Conservation (phyloP, 2,888 invertebrate genomes). For the Achlya flavicornis region DNA sequence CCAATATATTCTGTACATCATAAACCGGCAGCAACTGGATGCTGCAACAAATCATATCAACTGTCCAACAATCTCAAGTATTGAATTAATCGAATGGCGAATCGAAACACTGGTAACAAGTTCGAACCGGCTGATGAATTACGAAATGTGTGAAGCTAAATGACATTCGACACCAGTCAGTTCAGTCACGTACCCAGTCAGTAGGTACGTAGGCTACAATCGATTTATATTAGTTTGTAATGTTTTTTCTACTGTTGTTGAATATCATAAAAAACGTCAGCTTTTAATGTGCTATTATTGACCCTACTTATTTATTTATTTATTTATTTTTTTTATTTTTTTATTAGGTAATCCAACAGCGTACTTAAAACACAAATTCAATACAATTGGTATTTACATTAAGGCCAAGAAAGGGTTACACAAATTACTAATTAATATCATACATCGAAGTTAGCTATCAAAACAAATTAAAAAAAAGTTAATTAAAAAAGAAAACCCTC, state of each 20-base stretch:
- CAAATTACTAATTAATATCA: too few species aligned
- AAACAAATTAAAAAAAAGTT: too few species aligned
- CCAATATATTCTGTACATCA: too few species aligned
- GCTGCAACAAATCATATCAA: background rate
- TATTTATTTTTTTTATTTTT: too few species aligned
- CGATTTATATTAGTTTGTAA: background rate
- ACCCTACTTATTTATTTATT: too few species aligned
- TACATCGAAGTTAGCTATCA: too few species aligned
- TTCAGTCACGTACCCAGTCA: slow-evolving; percentile 23
- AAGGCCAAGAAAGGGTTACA: too few species aligned
- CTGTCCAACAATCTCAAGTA: background rate
- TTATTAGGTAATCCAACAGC: too few species aligned
- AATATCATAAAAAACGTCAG: background rate
- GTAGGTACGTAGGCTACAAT: slow-evolving; percentile 2
- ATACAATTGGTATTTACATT: too few species aligned
- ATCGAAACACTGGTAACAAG: slow-evolving; percentile 33
- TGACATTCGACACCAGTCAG: slow-evolving; percentile 62
- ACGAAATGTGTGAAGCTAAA: slow-evolving; percentile 47
- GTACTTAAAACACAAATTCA: too few species aligned
- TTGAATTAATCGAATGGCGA: background rate
- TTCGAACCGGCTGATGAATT: slow-evolving; percentile 52
- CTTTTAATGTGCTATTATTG: background rate
- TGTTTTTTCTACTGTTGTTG: background rate
- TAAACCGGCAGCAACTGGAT: background rate
- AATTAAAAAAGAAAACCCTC: too few species aligned